Conservation (phyloP, 2,888 invertebrate genomes). For the Macroteleia sp. region DNA sequence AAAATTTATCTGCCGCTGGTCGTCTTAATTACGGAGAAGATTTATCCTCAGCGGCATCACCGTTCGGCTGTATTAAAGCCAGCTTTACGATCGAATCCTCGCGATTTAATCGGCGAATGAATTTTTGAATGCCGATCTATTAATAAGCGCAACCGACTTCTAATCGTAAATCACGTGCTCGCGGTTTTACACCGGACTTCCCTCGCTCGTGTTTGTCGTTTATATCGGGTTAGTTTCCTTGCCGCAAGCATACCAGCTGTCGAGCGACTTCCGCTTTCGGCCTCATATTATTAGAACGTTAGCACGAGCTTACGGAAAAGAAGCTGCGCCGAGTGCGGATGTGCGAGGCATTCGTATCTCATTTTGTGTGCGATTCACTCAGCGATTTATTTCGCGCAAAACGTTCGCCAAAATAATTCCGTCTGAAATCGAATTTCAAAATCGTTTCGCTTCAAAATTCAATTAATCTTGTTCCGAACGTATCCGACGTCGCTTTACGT, state of each 20-base stretch:
- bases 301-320: constrained; percentile 49
- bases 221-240: constrained; percentile 56
- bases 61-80: background rate
- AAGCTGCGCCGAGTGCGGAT: too few relatives aligned
- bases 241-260: constrained; percentile 59
- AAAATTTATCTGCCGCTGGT: background rate
- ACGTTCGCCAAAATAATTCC: too few relatives aligned
- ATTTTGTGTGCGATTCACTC: constrained; percentile 15
- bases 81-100: background rate
- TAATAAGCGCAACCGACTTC: constrained; percentile 34
- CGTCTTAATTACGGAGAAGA: background rate
- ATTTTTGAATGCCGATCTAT: constrained; percentile 36
- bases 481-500: too few relatives aligned
- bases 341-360: too few relatives aligned
- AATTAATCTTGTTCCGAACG: too few relatives aligned
- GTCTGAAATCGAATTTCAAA: too few relatives aligned
- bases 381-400: constrained; percentile 20
- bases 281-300: constrained; percentile 52
- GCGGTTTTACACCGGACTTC: constrained; percentile 46
- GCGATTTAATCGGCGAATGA: constrained; percentile 21
- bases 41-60: background rate
- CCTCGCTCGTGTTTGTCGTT: constrained; percentile 52
- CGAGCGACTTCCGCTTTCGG: constrained; percentile 62
- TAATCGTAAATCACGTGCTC: constrained; percentile 52
- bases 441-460: too few relatives aligned